Conservation (phyloP, 2,113 vertebrate genomes). For the Epinephelus fuscoguttatus region DNA sequence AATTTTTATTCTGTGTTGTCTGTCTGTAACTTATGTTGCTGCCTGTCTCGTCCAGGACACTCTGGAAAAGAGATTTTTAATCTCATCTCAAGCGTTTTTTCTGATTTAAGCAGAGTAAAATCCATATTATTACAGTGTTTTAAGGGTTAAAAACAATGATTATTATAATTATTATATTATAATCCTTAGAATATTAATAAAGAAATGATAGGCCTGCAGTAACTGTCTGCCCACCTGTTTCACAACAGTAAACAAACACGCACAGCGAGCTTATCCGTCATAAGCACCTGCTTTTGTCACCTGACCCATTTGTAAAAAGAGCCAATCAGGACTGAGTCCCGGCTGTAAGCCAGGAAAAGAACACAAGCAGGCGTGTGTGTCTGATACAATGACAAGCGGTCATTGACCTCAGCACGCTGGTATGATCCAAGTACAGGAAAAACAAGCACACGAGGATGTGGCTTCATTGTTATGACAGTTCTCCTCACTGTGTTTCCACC, state of each 20-base stretch:
- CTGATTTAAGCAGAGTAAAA: too few species aligned
- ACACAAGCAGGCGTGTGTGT: slow-evolving; percentile 42
- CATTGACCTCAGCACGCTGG: slow-evolving; percentile 37
- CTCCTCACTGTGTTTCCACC: background rate
- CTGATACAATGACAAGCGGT: slow-evolving; percentile 20
- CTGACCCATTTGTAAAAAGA: slow-evolving; percentile 67
- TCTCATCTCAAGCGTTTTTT: too few species aligned
- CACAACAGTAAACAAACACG: slow-evolving; percentile 58
- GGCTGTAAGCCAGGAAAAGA: slow-evolving; percentile 52
- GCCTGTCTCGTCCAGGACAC: too few species aligned
- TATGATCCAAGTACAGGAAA: background rate
- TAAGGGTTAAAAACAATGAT: too few species aligned
- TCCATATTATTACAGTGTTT: too few species aligned
- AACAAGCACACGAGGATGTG: background rate
- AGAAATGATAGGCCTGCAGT: background rate
- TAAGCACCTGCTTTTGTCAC: slow-evolving; percentile 67
- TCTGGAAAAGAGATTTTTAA: too few species aligned
- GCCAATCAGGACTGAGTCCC: slow-evolving; percentile 48
- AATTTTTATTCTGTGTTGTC: too few species aligned
- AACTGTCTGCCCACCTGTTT: background rate
- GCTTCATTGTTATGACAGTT: too few species aligned
- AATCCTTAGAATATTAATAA: background rate
- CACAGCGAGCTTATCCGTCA: slow-evolving; percentile 57
- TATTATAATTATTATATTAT: too few species aligned
- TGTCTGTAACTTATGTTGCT: too few species aligned